Percentiles rank a stretch among this genome's conserved stretches.
Conservation (phyloP, 1,140 invertebrate genomes). For the Heliconius melpomene region DNA sequence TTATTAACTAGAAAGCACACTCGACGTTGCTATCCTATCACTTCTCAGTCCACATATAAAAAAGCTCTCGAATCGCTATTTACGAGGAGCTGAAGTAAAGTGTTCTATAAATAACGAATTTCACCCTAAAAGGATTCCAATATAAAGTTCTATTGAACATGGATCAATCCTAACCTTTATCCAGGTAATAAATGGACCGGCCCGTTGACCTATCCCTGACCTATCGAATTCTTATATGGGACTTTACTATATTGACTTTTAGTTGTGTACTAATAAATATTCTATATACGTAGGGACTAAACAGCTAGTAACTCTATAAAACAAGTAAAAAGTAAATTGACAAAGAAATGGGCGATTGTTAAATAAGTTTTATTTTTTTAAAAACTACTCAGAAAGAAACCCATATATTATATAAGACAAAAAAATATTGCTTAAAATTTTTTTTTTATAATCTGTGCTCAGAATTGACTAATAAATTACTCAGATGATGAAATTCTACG, state of each 20-base stretch:
- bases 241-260: not conserved
- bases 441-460: too few species aligned
- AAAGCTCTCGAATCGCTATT: not conserved
- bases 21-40: not conserved
- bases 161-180: constrained; percentile 9
- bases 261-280: not conserved
- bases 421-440: too few species aligned
- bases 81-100: not conserved
- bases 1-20: not conserved
- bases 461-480: too few species aligned
- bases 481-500: not conserved
- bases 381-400: too few species aligned
- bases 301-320: too few species aligned
- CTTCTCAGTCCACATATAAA: not conserved
- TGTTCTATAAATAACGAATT: constrained; percentile 16
- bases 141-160: not conserved
- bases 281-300: too few species aligned
- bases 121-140: constrained; percentile 8
- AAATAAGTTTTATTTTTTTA: too few species aligned
- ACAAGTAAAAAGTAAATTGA: too few species aligned
- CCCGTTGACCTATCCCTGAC: constrained; percentile 19
- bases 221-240: constrained; percentile 19
- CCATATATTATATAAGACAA: too few species aligned
- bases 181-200: constrained; percentile 22
- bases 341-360: too few species aligned